These are phyloP conservation scores for Lumbricus terrestris DNA, from an alignment of 2,888 invertebrate species.

Conservation along the genomic window DNA sequence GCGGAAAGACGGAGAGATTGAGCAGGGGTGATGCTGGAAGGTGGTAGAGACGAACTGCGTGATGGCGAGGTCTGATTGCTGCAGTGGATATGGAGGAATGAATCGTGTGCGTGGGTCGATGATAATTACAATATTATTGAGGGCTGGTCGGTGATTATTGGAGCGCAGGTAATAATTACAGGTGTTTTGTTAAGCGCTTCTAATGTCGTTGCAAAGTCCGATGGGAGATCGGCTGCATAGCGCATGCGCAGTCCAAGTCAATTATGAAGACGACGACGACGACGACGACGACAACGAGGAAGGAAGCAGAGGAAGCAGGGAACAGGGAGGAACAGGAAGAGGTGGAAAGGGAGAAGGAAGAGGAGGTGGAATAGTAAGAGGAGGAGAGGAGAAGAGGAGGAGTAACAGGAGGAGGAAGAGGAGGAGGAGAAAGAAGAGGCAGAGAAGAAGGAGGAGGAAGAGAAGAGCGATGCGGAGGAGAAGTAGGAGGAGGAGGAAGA, in stretches of 20 bases:
- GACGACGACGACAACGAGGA: neutral
- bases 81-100: neutral
- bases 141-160: neutral
- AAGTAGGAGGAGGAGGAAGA: neutral
- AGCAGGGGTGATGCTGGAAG: neutral
- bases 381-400: neutral
- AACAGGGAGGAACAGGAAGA: neutral
- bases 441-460: neutral
- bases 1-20: neutral
- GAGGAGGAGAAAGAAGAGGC: neutral
- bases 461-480: neutral
- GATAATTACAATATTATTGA: too few relatives aligned
- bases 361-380: neutral
- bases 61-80: neutral
- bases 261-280: neutral
- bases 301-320: neutral
- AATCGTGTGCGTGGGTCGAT: neutral
- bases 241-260: neutral
- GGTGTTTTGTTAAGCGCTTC: neutral
- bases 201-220: slow-evolving; percentile 3
- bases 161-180: neutral
- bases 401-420: too few relatives aligned
- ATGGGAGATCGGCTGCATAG: neutral
- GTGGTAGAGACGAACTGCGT: neutral
- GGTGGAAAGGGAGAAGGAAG: neutral